These are phyloP conservation scores for Alosa alosa DNA, from an alignment of 2,113 vertebrate genomes.

Conservation along the genomic window DNA sequence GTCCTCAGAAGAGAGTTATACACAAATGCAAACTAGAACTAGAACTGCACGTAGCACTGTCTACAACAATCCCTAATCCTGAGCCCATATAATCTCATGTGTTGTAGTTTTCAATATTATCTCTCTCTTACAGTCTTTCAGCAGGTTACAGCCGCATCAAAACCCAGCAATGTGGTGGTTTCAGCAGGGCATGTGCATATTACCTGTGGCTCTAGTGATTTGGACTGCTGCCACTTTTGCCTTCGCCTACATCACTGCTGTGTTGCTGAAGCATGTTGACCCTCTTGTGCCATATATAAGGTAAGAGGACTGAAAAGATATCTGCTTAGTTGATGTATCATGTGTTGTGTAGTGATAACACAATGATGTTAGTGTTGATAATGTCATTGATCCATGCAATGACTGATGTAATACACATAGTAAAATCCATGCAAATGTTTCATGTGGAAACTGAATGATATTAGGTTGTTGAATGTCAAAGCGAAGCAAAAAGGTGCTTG, in stretches of 20 bases:
- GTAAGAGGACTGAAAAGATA: slow-evolving; percentile 61
- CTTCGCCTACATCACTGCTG: slow-evolving; percentile 85
- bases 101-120: not conserved
- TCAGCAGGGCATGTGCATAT: slow-evolving; percentile 85
- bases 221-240: slow-evolving; percentile 83
- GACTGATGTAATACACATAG: not conserved
- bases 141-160: not conserved
- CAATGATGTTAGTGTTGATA: not conserved
- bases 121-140: not conserved
- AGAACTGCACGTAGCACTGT: not conserved
- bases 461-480: not conserved
- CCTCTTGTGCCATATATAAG: slow-evolving; percentile 92
- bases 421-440: not conserved
- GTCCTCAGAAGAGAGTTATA: not conserved
- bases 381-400: not conserved
- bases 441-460: not conserved
- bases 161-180: slow-evolving; percentile 87
- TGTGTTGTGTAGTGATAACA: not conserved
- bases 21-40: not conserved
- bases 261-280: slow-evolving; percentile 82
- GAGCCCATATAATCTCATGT: not conserved
- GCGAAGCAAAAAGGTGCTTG: not conserved
- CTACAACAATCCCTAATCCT: not conserved
- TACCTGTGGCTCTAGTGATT: slow-evolving; percentile 78
- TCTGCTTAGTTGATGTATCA: not conserved